Conservation (phyloP, 2,888 invertebrate genomes). For the Timema cristinae region DNA sequence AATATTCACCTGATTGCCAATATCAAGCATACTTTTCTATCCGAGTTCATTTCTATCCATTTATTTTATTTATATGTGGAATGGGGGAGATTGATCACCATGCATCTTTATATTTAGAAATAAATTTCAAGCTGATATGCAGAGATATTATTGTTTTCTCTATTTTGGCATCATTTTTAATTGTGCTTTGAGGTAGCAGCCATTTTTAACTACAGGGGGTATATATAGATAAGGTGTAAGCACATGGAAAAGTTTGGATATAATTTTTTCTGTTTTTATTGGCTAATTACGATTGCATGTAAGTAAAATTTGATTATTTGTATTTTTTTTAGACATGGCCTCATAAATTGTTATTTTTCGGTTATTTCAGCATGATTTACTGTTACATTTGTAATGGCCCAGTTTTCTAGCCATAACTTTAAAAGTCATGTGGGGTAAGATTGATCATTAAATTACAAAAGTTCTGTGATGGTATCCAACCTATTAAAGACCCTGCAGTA, state of each 20-base stretch:
- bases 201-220: not conserved
- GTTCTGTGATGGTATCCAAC: not conserved
- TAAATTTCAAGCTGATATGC: not conserved
- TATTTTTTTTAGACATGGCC: not conserved
- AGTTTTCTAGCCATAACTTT: constrained; percentile 5
- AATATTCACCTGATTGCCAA: not conserved
- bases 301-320: not conserved
- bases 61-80: not conserved
- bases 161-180: not conserved
- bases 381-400: not conserved
- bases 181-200: not conserved
- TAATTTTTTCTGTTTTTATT: not conserved
- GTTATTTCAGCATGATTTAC: constrained; percentile 1
- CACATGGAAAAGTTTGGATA: not conserved
- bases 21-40: not conserved
- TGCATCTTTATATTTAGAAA: not conserved
- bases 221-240: not conserved
- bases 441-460: not conserved
- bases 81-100: not conserved
- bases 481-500: not conserved
- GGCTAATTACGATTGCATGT: not conserved
- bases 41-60: not conserved
- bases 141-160: not conserved
- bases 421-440: not conserved
- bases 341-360: not conserved